phyloP scores from a whole-genome alignment of 2,113 vertebrate genomes.

The Onychorhynchus coronatus region DNA sequence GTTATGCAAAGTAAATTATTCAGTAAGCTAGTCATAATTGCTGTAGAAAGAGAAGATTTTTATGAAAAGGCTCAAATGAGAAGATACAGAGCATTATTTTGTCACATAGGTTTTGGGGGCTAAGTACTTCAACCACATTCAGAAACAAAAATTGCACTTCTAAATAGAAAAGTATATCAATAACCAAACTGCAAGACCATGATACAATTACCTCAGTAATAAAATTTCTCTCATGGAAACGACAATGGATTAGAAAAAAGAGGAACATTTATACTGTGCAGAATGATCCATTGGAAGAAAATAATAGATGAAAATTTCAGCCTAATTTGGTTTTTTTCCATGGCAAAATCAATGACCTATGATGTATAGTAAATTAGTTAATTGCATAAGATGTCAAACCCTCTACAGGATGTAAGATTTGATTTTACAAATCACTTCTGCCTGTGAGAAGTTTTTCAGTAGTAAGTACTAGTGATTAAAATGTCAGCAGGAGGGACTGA shows the following conservation, averaged over 20 bases:
- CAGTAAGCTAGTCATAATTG: background rate
- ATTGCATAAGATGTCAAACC: constrained; percentile 57
- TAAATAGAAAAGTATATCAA: background rate
- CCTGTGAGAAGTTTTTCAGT: constrained; percentile 51
- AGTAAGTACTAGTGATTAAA: constrained; percentile 65
- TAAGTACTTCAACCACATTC: background rate
- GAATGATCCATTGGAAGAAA: constrained; percentile 40
- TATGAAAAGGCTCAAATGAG: background rate
- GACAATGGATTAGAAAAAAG: background rate
- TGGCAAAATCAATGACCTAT: constrained; percentile 59
- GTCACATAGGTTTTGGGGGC: background rate
- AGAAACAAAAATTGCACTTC: background rate
- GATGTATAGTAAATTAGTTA: constrained; percentile 64
- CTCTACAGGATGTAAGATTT: constrained; percentile 43
- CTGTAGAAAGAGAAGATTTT: background rate
- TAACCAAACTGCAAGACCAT: background rate
- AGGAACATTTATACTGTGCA: background rate
- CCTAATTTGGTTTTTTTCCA: background rate
- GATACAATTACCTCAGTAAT: background rate
- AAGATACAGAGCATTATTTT: constrained; percentile 21
- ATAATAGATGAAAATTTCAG: constrained; percentile 15
- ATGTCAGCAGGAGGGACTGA: constrained; percentile 62
- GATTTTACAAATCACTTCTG: constrained; percentile 65
- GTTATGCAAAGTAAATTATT: background rate
- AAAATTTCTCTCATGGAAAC: constrained; percentile 12